phyloP scores from a whole-genome alignment of 2,888 invertebrate species.

The Cerastoderma edule region DNA sequence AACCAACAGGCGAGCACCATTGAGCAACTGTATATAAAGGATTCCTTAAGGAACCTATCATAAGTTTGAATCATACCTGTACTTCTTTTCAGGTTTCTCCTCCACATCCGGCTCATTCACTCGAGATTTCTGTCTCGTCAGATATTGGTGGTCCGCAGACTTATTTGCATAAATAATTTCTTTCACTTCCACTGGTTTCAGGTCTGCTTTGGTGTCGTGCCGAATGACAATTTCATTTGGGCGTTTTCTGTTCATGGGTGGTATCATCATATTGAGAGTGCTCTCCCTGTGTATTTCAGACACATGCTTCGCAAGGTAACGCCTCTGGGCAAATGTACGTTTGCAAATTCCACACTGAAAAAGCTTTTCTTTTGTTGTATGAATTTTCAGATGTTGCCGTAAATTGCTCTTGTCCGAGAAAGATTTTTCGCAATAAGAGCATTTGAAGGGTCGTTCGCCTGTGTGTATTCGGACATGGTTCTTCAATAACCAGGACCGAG shows the following conservation, averaged over 20 bases:
- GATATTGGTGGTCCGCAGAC: slow-evolving; percentile 42
- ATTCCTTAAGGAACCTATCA: no score
- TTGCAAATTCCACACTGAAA: slow-evolving; percentile 54
- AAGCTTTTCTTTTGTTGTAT: slow-evolving; percentile 53
- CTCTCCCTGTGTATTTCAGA: slow-evolving; percentile 51
- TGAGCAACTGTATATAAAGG: no score
- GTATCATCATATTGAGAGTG: slow-evolving; percentile 33
- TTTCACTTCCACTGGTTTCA: neutral
- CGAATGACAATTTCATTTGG: neutral
- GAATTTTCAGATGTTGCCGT: slow-evolving; percentile 51
- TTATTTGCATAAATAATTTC: slow-evolving; percentile 22
- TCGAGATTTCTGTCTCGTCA: slow-evolving; percentile 38
- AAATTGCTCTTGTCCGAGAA: slow-evolving; percentile 56
- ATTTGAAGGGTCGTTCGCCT: slow-evolving; percentile 51
- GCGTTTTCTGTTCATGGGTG: slow-evolving; percentile 13
- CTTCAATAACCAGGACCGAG: slow-evolving; percentile 52
- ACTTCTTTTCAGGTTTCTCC: slow-evolving; percentile 20
- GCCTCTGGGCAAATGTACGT: slow-evolving; percentile 49
- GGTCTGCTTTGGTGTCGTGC: slow-evolving; percentile 1
- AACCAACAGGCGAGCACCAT: no score
- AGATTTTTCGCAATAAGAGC: slow-evolving; percentile 49
- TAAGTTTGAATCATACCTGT: slow-evolving; percentile 31
- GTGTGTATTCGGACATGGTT: slow-evolving; percentile 54
- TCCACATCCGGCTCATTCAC: neutral
- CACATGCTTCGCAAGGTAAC: slow-evolving; percentile 52